Evolutionary conservation across 1,140 invertebrate species (phyloP).

Genomic region (Drosophila pseudoananassae): DNA sequence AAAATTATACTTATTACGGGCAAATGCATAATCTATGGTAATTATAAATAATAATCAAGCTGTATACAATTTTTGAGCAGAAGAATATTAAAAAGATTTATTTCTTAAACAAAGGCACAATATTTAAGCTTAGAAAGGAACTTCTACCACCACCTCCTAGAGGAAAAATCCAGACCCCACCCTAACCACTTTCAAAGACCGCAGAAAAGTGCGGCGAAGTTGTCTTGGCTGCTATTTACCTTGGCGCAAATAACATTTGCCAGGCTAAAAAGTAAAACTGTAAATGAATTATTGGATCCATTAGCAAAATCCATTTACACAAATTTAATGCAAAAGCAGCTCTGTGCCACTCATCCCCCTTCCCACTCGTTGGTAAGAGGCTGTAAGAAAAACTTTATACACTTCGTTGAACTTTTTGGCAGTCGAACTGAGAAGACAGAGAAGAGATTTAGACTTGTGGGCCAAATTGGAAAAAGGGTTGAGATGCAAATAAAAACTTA

Average conservation of each 20-base stretch:
- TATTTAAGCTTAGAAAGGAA: neutral
- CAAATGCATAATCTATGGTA: too few species aligned
- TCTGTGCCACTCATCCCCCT: neutral
- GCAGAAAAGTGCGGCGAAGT: conserved; percentile 66
- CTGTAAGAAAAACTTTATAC: conserved; percentile 67
- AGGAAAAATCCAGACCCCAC: neutral
- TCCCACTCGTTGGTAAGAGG: too few species aligned
- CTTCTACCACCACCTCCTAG: conserved; percentile 16
- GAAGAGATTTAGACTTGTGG: conserved; percentile 6
- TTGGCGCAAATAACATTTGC: conserved; percentile 76
- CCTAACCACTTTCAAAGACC: conserved; percentile 31
- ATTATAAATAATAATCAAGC: too few species aligned
- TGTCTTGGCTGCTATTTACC: conserved; percentile 69
- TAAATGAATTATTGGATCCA: conserved; percentile 84
- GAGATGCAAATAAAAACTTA: conserved; percentile 68
- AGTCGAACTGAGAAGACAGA: conserved; percentile 9
- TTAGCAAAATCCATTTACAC: conserved; percentile 84
- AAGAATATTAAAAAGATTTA: too few species aligned
- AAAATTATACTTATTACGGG: neutral
- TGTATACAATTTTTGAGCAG: too few species aligned
- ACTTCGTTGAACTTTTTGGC: conserved; percentile 76
- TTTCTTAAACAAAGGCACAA: neutral
- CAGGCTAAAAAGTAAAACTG: conserved; percentile 75
- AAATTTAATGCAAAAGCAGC: conserved; percentile 79
- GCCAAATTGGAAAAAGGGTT: neutral